Conservation (phyloP, 1,140 invertebrate species). For the Zaprionus taronus region DNA sequence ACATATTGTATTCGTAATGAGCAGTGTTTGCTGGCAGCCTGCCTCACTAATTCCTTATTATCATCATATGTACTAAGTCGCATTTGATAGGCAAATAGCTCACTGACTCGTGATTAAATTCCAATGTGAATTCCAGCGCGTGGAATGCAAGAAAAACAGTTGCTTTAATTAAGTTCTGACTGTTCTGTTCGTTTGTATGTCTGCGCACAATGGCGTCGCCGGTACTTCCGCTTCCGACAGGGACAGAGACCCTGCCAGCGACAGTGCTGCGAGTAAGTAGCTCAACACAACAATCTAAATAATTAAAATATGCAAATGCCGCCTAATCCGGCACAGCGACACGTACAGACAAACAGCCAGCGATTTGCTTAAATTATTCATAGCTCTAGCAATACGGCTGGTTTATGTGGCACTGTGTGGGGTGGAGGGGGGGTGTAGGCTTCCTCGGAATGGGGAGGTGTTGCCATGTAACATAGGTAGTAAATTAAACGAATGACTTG, state of each 20-base stretch:
- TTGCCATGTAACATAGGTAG: conserved; percentile 54
- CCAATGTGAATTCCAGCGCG: conserved; percentile 8
- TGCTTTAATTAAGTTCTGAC: conserved; percentile 73
- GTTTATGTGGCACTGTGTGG: conserved; percentile 13
- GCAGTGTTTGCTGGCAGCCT: background rate
- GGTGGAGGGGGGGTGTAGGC: background rate
- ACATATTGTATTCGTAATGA: background rate
- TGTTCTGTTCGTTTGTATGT: conserved; percentile 22
- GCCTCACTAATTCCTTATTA: conserved; percentile 1
- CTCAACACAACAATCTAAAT: conserved; percentile 78
- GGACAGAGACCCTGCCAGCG: background rate
- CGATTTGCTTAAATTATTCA: conserved; percentile 84
- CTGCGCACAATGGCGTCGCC: conserved; percentile 36
- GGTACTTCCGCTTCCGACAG: conserved; percentile 47
- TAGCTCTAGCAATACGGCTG: conserved; percentile 53
- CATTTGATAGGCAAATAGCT: conserved; percentile 8
- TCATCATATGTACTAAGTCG: background rate
- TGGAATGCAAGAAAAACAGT: conserved; percentile 36
- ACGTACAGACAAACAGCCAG: conserved; percentile 67
- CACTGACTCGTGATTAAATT: background rate
- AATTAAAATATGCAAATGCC: conserved; percentile 83
- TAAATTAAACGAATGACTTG: conserved; percentile 75
- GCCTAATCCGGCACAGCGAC: conserved; percentile 75
- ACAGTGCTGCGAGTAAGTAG: conserved; percentile 61
- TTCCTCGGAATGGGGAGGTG: background rate